Conservation (phyloP, 2,888 invertebrate genomes). For the Hipparchia sbordonii region DNA sequence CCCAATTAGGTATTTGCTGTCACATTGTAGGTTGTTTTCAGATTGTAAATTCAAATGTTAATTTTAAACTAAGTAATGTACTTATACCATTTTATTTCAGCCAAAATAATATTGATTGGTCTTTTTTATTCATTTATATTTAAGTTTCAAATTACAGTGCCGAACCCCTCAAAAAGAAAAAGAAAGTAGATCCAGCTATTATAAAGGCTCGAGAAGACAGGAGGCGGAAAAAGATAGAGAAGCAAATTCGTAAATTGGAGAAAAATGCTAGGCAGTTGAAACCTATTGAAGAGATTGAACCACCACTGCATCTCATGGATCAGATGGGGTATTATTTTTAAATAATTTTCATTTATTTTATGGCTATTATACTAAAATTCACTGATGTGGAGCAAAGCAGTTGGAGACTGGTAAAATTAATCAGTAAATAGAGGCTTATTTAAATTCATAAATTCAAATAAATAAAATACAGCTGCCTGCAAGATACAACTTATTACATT, state of each 20-base stretch:
- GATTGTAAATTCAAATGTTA: no score
- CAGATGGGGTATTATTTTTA: conserved; percentile 81
- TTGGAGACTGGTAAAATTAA: no score
- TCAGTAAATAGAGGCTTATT: no score
- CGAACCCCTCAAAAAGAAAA: conserved; percentile 96
- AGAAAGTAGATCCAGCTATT: conserved; percentile 91
- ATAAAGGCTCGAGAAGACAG: conserved; percentile 92
- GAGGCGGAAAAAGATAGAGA: conserved; percentile 91
- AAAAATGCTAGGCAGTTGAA: conserved; percentile 92
- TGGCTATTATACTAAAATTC: no score
- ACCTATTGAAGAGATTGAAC: conserved; percentile 94
- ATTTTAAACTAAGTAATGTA: no score
- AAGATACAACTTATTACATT: no score
- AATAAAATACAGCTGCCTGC: no score
- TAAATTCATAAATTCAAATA: no score
- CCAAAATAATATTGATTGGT: neutral
- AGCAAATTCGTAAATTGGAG: conserved; percentile 91
- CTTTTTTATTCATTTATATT: no score
- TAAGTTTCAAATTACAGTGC: conserved; percentile 79
- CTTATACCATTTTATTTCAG: neutral
- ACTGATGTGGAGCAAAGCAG: no score
- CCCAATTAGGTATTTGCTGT: no score
- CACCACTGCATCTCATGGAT: conserved; percentile 86
- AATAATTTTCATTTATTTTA: neutral
- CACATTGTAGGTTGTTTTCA: no score